Evolutionary conservation across 2,888 invertebrate species (phyloP).

Genomic region (Heliconius charithonia): DNA sequence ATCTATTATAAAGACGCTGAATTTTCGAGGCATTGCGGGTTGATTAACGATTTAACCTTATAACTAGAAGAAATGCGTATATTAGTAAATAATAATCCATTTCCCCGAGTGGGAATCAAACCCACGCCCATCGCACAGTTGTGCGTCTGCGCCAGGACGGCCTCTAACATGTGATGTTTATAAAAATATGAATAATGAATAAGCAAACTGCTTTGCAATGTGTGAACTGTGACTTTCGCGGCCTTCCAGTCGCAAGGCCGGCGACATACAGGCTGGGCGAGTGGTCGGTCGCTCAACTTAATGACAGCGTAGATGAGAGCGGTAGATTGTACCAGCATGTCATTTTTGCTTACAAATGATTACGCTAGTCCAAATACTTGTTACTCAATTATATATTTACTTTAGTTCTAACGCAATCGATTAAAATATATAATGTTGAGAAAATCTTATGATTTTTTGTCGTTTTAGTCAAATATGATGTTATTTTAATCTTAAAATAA

Average conservation of each 20-base stretch:
- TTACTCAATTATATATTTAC: conserved; percentile 35
- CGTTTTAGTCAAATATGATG: background rate
- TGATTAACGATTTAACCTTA: no score
- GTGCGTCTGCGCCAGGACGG: no score
- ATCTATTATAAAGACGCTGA: no score
- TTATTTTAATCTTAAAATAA: background rate
- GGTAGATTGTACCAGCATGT: conserved; percentile 44
- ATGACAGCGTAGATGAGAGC: conserved; percentile 47
- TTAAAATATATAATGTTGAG: background rate
- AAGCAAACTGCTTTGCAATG: conserved; percentile 34
- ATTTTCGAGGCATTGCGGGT: no score
- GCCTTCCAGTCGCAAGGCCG: conserved; percentile 75
- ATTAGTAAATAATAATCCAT: no score
- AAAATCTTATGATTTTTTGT: background rate
- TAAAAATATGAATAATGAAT: conserved; percentile 39
- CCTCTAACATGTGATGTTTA: background rate
- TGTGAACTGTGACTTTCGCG: conserved; percentile 45
- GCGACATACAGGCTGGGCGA: conserved; percentile 69
- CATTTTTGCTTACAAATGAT: conserved; percentile 38
- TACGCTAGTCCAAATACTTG: conserved; percentile 37
- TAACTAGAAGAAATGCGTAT: no score
- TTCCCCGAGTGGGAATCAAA: no score
- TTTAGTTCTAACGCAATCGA: conserved; percentile 2
- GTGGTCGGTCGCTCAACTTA: conserved; percentile 51
- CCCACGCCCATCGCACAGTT: no score